phyloP scores from a whole-genome alignment of 23 tunicate genomes.

The Halocynthia roretzi region DNA sequence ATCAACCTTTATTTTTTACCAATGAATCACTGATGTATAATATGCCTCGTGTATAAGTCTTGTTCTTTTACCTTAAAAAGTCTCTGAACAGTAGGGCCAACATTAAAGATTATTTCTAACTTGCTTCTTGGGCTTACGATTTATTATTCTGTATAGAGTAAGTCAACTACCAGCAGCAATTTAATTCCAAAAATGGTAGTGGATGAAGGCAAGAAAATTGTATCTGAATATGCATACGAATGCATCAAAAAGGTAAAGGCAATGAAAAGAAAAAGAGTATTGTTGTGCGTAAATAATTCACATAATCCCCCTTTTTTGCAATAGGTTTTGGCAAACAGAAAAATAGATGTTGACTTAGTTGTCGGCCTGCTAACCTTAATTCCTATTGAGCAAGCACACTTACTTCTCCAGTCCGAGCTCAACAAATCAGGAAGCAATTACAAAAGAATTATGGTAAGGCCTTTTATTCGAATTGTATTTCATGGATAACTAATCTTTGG shows the following conservation, averaged over 20 bases:
- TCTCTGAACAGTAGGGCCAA: no score
- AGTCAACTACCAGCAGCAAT: no score
- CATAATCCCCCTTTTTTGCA: neutral
- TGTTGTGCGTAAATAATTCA: neutral
- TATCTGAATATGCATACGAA: conserved; percentile 3
- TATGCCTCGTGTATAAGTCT: no score
- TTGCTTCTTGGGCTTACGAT: no score
- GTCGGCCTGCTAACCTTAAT: conserved; percentile 30
- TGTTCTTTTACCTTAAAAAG: no score
- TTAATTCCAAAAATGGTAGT: no score
- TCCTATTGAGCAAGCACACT: conserved; percentile 5
- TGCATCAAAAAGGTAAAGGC: conserved; percentile 38
- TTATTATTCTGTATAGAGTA: no score
- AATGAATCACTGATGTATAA: no score
- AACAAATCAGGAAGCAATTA: conserved; percentile 29
- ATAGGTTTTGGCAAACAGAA: conserved; percentile 31
- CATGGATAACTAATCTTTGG: no score
- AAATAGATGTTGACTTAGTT: conserved; percentile 31
- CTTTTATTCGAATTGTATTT: no score
- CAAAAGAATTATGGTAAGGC: conserved; percentile 44
- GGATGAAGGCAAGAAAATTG: neutral
- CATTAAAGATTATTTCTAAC: no score
- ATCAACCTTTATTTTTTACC: no score
- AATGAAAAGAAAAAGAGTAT: neutral
- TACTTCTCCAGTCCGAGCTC: conserved; percentile 25